Base-by-base conservation (phyloP, 2,113 vertebrate genomes). In the Hemiscyllium ocellatum region DNA sequence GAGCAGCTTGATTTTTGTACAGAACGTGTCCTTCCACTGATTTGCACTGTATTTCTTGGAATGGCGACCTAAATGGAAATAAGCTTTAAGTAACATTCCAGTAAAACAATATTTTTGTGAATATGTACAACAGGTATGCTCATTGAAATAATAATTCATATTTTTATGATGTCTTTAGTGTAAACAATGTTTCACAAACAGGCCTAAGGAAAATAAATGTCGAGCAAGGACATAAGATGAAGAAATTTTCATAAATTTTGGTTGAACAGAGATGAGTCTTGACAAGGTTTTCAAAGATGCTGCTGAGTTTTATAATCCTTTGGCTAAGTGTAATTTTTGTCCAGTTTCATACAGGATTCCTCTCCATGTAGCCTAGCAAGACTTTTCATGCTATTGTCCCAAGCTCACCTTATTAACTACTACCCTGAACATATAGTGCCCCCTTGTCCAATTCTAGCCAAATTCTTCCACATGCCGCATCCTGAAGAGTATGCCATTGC, bases 21-120 rank as follows among this genome's bases (percentile, higher is more conserved):
- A 33, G 96, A 98, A 96, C 98, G 97, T 96, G 98, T 96, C 91
- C 97, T 97, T 87, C 97, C 97, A 17, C 98, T 98, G 96, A 98
- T 97, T 96, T 97, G 96, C 94, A 98, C 66, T 0, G 97, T 98
- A 96, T 97, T 98, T 95, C 95, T 96, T 95, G 97, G 96, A 61
- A 95, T 96, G 33, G 97, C 96, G 2, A 98, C 97, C 98, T 98
- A 96, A 96, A 95, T 52, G 96, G 96, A 90, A 90, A 87, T 96
- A 95, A 96, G 86, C 96, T 66, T 91, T 8, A 94, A 56, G 37
- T 66, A 66, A 93, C 26, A 76, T 37, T 17, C 47, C 37, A 95
- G 68, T 95, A 70, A 95, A 5, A 94, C 50, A 56, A 33, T 29
- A 37, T 66, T 66, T 93, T 93, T 90, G 52, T 56, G 61, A 17